Evolutionary conservation across 2,113 vertebrate species (phyloP).

Genomic region (Corvus cornix): DNA sequence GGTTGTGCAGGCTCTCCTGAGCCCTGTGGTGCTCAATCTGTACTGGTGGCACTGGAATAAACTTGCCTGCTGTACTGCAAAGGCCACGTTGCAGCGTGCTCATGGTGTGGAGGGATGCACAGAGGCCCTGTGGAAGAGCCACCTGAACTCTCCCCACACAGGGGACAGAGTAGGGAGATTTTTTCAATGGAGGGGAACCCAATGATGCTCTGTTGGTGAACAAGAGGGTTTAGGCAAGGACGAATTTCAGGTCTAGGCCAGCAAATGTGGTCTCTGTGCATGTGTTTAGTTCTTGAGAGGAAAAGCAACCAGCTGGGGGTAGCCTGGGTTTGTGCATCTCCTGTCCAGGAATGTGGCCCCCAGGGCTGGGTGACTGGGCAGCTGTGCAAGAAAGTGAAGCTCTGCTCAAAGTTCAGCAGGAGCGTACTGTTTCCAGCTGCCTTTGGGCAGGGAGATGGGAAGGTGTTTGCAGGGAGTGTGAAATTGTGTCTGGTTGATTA

Average conservation of each 20-base stretch:
- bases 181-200: neutral
- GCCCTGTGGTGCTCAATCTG: rapidly evolving
- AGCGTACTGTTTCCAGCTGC: neutral
- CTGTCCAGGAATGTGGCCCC: neutral
- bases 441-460: neutral
- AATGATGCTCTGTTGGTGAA: neutral
- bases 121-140: neutral
- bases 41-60: neutral
- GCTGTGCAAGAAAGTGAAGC: neutral
- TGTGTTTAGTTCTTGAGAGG: neutral
- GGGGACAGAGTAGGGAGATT: neutral
- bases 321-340: neutral
- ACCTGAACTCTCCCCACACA: rapidly evolving
- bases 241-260: neutral
- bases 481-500: neutral
- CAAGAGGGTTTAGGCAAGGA: neutral
- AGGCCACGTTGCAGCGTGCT: rapidly evolving
- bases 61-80: neutral
- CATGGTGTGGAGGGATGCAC: rapidly evolving
- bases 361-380: neutral
- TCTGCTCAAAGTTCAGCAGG: neutral
- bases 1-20: neutral
- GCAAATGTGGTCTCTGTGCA: neutral
- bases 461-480: neutral
- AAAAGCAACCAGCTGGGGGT: neutral